These are phyloP conservation scores for Melanostigma gelatinosum DNA, from an alignment of 2,113 vertebrate genomes.

Conservation along the genomic window DNA sequence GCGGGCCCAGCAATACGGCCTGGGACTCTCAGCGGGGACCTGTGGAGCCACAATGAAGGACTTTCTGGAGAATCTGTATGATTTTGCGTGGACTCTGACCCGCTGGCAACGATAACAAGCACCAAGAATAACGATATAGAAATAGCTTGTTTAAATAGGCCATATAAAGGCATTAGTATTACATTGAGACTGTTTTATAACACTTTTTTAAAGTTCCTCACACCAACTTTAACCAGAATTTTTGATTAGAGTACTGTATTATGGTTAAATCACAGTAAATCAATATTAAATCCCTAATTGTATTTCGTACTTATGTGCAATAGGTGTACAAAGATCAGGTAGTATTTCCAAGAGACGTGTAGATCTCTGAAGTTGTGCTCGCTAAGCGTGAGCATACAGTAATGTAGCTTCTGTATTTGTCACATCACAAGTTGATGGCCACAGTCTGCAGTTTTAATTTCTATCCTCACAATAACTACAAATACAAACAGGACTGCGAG, in stretches of 20 bases:
- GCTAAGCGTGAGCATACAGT: neutral
- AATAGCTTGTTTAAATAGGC: no score
- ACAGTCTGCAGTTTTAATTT: neutral
- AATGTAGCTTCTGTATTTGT: neutral
- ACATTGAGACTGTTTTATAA: neutral
- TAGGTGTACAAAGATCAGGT: conserved; percentile 12
- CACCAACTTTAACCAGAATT: neutral
- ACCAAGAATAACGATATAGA: no score
- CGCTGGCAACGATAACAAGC: no score
- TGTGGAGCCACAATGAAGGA: no score
- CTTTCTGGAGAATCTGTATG: no score
- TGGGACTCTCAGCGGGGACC: no score
- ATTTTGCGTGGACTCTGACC: no score
- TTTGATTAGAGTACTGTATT: neutral
- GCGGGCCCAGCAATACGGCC: no score
- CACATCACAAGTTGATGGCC: neutral
- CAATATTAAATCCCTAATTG: neutral
- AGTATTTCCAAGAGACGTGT: neutral
- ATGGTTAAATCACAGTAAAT: neutral
- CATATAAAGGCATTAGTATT: neutral
- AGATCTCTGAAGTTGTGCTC: neutral
- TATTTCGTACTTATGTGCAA: conserved; percentile 8
- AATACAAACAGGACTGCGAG: neutral
- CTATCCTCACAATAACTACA: neutral
- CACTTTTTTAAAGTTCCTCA: neutral